A percentile compares a stretch with the other conserved stretches of the same genome.
phyloP scores from a whole-genome alignment of 1,140 invertebrate species.

The Planococcus citri region DNA sequence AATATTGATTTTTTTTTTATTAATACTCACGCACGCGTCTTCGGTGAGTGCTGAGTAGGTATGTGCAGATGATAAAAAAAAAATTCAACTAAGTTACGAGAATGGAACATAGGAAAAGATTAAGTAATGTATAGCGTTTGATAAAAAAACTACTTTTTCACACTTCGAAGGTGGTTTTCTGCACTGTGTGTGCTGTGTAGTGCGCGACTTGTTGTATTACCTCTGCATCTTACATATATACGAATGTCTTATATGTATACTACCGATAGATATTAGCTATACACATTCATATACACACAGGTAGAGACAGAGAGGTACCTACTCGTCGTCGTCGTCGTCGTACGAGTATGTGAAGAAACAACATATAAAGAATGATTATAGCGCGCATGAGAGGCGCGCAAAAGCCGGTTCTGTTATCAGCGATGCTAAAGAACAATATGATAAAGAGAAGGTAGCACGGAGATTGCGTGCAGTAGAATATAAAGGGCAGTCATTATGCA shows the following conservation, averaged over 20 bases:
- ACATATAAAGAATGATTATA: slow-evolving; percentile 15
- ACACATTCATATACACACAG: no score
- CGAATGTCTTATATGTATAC: no score
- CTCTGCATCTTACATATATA: no score
- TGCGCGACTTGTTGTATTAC: no score
- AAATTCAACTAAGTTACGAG: slow-evolving; percentile 2
- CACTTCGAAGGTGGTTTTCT: slow-evolving; percentile 11
- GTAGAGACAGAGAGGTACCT: no score
- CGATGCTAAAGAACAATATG: slow-evolving; percentile 17
- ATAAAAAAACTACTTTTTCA: slow-evolving; percentile 18
- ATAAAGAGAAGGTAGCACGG: slow-evolving; percentile 12
- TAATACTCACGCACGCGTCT: no score
- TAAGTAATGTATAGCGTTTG: slow-evolving; percentile 16
- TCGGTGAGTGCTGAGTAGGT: no score
- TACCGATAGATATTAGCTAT: no score
- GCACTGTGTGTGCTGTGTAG: neutral
- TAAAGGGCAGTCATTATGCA: slow-evolving; percentile 20
- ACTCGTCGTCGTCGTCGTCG: no score
- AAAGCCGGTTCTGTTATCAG: slow-evolving; percentile 18
- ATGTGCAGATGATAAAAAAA: neutral
- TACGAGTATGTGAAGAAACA: neutral
- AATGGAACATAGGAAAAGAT: neutral
- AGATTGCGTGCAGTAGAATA: slow-evolving; percentile 18
- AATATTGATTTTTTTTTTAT: no score
- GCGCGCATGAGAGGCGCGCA: neutral